These are phyloP conservation scores for Oeneis ivallda DNA, from an alignment of 2,888 invertebrate species.

Conservation along the genomic window DNA sequence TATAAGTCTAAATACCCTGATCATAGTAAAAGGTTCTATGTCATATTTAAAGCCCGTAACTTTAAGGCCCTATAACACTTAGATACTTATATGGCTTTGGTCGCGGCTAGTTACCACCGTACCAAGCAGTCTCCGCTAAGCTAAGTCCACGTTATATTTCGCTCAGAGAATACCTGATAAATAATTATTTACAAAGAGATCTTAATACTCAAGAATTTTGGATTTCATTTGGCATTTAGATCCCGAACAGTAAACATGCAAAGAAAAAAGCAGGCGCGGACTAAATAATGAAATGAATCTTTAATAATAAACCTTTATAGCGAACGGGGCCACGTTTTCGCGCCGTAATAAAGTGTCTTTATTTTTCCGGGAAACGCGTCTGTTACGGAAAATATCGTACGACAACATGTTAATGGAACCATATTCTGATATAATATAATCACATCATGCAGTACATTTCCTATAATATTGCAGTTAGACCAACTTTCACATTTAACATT, in stretches of 20 bases:
- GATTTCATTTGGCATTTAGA: conserved; percentile 2
- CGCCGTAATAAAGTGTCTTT: conserved; percentile 8
- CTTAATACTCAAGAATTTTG: neutral
- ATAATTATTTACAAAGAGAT: neutral
- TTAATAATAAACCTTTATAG: conserved; percentile 6
- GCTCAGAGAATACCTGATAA: no score
- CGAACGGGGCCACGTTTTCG: neutral
- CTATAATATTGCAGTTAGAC: no score
- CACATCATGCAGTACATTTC: neutral
- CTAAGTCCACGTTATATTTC: no score
- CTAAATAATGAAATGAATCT: conserved; percentile 12
- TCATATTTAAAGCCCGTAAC: no score
- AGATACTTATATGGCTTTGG: no score
- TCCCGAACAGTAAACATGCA: conserved; percentile 3
- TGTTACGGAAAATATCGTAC: neutral
- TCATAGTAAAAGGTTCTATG: no score
- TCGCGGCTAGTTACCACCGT: no score
- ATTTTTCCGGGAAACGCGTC: conserved; percentile 14
- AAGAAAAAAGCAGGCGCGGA: neutral
- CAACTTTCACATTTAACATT: no score
- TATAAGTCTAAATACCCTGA: no score
- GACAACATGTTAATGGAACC: neutral
- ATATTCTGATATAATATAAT: neutral
- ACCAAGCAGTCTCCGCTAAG: no score
- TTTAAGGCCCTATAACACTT: no score